Percentiles rank a stretch among this genome's conserved stretches.
Evolutionary conservation across 1,140 invertebrate genomes (phyloP).

Genomic region (Trinorchestia longiramus): DNA sequence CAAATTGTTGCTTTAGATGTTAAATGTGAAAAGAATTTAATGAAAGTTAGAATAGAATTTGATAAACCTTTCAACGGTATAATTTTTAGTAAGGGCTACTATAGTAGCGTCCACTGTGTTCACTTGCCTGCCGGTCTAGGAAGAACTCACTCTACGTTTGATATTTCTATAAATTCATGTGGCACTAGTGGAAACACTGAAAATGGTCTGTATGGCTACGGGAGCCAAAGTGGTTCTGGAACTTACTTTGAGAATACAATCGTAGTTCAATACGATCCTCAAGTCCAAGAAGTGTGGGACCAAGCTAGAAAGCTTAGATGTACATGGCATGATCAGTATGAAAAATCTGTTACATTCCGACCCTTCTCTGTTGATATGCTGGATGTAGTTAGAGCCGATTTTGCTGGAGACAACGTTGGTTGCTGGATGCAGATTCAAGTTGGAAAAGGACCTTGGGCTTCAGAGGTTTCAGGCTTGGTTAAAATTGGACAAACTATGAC

Average conservation of each 20-base stretch:
- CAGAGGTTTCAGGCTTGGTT: slow-evolving; percentile 92
- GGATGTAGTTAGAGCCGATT: slow-evolving; percentile 91
- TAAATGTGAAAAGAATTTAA: slow-evolving; percentile 94
- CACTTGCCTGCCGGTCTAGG: slow-evolving; percentile 90
- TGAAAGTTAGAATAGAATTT: slow-evolving; percentile 94
- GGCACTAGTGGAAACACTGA: slow-evolving; percentile 92
- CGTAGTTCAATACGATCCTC: slow-evolving; percentile 92
- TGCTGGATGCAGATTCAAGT: slow-evolving; percentile 82
- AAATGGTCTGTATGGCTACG: slow-evolving; percentile 84
- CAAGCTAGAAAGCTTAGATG: slow-evolving; percentile 91
- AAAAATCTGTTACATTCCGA: slow-evolving; percentile 93
- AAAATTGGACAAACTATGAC: slow-evolving; percentile 98
- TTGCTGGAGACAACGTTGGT: slow-evolving; percentile 94
- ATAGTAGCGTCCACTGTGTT: slow-evolving; percentile 91
- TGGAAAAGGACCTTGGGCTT: slow-evolving; percentile 95
- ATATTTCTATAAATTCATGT: slow-evolving; percentile 90
- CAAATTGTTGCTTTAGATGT: slow-evolving; percentile 93
- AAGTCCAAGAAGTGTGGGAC: slow-evolving; percentile 97
- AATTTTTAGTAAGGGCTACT: slow-evolving; percentile 94
- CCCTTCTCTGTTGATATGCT: slow-evolving; percentile 96
- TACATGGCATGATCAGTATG: slow-evolving; percentile 96
- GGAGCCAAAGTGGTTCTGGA: slow-evolving; percentile 86
- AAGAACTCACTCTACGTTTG: slow-evolving; percentile 87
- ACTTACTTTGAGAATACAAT: slow-evolving; percentile 96
- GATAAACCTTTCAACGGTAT: slow-evolving; percentile 95